Conservation (phyloP, 2,113 vertebrate species). For the Macquaria australasica region DNA sequence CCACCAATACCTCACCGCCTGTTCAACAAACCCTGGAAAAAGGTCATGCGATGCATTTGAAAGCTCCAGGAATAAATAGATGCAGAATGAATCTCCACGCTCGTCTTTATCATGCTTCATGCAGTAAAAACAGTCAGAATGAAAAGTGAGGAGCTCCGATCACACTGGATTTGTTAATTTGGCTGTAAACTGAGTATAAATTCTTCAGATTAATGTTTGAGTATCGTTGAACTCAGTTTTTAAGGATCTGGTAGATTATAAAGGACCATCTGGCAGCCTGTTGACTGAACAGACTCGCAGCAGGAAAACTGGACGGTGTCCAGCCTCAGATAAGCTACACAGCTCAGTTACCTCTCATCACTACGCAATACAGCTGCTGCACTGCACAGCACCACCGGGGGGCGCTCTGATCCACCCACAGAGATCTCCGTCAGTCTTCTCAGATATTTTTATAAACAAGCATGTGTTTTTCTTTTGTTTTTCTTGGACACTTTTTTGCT, state of each 20-base stretch:
- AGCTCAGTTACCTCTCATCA: constrained; percentile 87
- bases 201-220: constrained; percentile 8
- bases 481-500: constrained; percentile 64
- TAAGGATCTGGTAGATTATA: constrained; percentile 27
- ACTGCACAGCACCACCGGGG: constrained; percentile 67
- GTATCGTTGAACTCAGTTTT: constrained; percentile 1
- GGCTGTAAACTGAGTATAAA: constrained; percentile 16
- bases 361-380: constrained; percentile 84
- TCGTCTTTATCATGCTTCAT: neutral
- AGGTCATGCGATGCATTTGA: neutral
- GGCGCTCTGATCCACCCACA: constrained; percentile 66
- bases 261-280: constrained; percentile 40
- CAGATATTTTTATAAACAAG: constrained; percentile 71
- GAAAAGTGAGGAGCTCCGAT: constrained; percentile 12
- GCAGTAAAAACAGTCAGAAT: too few relatives aligned
- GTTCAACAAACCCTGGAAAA: neutral
- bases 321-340: constrained; percentile 86
- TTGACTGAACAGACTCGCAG: constrained; percentile 45
- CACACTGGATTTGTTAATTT: constrained; percentile 34
- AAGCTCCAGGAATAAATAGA: neutral
- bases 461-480: constrained; percentile 43
- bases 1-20: neutral
- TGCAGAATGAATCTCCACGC: neutral
- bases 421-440: constrained; percentile 63
- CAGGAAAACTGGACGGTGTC: constrained; percentile 53